Evolutionary conservation across 2,113 vertebrate genomes (phyloP).

Genomic region (Tamias sibiricus): DNA sequence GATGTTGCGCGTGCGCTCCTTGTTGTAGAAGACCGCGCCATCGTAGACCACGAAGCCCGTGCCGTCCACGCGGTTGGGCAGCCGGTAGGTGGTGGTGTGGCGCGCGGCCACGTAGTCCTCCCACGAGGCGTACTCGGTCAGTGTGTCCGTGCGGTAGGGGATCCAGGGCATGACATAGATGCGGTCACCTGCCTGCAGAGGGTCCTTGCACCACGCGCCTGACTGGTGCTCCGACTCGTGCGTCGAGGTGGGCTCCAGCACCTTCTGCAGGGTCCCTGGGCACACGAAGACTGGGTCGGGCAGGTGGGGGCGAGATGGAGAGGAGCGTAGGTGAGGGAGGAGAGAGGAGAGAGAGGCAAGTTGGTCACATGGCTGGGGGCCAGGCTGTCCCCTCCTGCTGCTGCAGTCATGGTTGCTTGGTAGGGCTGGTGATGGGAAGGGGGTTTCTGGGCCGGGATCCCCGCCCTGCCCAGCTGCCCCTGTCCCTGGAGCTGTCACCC

Average conservation of each 20-base stretch:
- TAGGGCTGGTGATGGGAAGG: conserved; percentile 78
- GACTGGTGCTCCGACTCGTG: conserved; percentile 96
- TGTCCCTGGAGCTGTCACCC: conserved; percentile 76
- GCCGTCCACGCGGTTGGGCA: conserved; percentile 96
- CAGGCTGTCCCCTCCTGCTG: conserved; percentile 78
- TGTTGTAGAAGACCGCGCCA: conserved; percentile 97
- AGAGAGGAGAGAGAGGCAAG: conserved; percentile 78
- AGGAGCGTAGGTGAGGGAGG: conserved; percentile 74
- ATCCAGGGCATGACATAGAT: conserved; percentile 98
- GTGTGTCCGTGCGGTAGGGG: conserved; percentile 95
- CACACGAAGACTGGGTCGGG: conserved; percentile 94
- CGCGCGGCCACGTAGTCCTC: conserved; percentile 93
- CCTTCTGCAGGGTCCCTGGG: conserved; percentile 93
- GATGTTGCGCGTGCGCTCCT: conserved; percentile 96
- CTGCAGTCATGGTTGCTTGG: conserved; percentile 84
- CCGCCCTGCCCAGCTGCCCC: conserved; percentile 78
- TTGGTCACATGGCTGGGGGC: conserved; percentile 78
- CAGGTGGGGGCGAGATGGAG: conserved; percentile 70
- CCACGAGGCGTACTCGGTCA: conserved; percentile 96
- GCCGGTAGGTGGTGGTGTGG: conserved; percentile 95
- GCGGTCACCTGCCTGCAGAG: conserved; percentile 95
- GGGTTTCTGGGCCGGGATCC: conserved; percentile 73
- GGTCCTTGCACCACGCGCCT: conserved; percentile 97
- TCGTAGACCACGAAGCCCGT: conserved; percentile 97
- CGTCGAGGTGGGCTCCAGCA: conserved; percentile 92